These are phyloP conservation scores for Paracentrotus lividus DNA, from an alignment of 53 echinoderm and acorn worm genomes.

Conservation along the genomic window DNA sequence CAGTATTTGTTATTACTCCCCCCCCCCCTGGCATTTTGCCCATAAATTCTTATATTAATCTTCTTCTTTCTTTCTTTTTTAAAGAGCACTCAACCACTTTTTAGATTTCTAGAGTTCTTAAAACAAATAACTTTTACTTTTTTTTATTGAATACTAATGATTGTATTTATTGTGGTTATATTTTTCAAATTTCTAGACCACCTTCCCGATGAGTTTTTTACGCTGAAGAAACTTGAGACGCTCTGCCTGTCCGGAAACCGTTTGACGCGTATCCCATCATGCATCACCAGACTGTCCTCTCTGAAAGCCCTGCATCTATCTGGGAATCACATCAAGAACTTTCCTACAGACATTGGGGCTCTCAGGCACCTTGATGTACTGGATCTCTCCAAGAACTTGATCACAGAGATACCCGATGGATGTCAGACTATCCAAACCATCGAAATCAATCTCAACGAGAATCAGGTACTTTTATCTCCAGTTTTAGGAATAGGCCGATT, in stretches of 20 bases:
- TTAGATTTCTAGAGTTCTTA: no score
- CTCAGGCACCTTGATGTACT: slow-evolving; percentile 91
- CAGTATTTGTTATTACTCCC: no score
- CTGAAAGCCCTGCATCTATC: slow-evolving; percentile 82
- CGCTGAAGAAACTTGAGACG: slow-evolving; percentile 88
- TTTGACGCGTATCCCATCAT: slow-evolving; percentile 81
- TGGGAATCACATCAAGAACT: slow-evolving; percentile 80
- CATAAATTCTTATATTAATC: no score
- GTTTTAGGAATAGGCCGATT: background rate
- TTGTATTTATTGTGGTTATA: background rate
- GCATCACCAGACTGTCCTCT: slow-evolving; percentile 77
- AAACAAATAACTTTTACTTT: background rate
- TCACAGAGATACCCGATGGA: slow-evolving; percentile 82
- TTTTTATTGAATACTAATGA: background rate
- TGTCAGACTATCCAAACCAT: slow-evolving; percentile 86
- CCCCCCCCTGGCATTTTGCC: no score
- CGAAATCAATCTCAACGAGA: slow-evolving; percentile 97
- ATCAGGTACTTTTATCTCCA: slow-evolving; percentile 82
- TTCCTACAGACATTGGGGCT: slow-evolving; percentile 83
- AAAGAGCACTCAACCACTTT: no score
- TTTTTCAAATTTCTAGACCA: slow-evolving; percentile 74
- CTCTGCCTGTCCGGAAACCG: slow-evolving; percentile 82
- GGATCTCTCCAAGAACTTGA: slow-evolving; percentile 91
- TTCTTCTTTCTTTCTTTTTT: no score
- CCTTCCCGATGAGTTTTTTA: slow-evolving; percentile 83